Conservation (phyloP, 2,888 invertebrate genomes). For the Eilema caniola region DNA sequence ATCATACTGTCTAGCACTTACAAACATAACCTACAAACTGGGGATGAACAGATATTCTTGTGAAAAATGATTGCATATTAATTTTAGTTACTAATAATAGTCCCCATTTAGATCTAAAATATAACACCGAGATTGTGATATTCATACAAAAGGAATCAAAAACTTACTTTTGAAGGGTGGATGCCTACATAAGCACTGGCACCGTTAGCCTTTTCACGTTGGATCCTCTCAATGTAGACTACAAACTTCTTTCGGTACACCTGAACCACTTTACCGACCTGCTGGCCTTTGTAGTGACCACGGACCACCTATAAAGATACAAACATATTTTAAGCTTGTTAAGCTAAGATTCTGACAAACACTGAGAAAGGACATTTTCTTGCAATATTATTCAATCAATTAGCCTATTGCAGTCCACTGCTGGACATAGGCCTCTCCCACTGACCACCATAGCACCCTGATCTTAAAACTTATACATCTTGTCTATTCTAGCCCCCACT, state of each 20-base stretch:
- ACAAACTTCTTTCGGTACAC: slow-evolving; percentile 99
- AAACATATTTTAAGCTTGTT: background rate
- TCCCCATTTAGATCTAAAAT: background rate
- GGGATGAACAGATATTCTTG: background rate
- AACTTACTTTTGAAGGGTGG: slow-evolving; percentile 97
- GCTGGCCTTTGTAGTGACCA: slow-evolving; percentile 99
- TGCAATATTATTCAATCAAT: background rate
- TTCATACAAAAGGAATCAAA: background rate
- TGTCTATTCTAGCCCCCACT: no score
- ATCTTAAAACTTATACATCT: no score
- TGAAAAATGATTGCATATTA: no score
- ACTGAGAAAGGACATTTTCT: background rate
- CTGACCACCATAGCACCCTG: no score
- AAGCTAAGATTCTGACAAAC: background rate
- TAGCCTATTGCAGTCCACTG: no score
- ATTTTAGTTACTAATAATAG: no score
- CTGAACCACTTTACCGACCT: slow-evolving; percentile 99
- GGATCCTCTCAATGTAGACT: slow-evolving; percentile 99
- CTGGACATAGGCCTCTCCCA: no score
- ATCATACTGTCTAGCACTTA: slow-evolving; percentile 77
- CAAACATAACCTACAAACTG: slow-evolving; percentile 44
- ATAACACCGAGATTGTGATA: background rate
- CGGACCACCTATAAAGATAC: slow-evolving; percentile 92
- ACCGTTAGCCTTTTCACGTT: slow-evolving; percentile 99
- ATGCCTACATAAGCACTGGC: slow-evolving; percentile 99